These are phyloP conservation scores for Caenorhabditis sp. DNA, from an alignment of 2,888 invertebrate species.

Conservation along the genomic window DNA sequence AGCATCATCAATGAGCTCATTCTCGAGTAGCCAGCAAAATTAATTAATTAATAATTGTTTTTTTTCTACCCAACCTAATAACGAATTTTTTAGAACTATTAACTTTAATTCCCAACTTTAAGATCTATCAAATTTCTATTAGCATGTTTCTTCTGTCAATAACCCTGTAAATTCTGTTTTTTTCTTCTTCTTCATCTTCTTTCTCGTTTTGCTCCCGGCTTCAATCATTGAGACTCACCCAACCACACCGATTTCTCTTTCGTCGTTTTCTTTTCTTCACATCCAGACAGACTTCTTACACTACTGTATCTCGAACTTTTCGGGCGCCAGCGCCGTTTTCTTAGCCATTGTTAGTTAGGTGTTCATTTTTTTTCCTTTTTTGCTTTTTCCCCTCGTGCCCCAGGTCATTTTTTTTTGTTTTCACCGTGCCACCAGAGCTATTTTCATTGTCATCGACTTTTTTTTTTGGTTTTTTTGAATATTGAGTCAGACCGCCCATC, in stretches of 20 bases:
- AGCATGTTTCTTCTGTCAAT: background rate
- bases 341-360: background rate
- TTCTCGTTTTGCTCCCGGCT: background rate
- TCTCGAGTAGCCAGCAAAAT: conserved; percentile 4
- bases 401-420: background rate
- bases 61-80: background rate
- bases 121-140: background rate
- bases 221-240: background rate
- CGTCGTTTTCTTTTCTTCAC: too few species aligned
- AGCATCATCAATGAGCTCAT: conserved; percentile 72
- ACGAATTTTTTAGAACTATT: background rate
- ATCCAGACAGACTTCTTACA: background rate
- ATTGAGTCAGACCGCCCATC: conserved; percentile 2
- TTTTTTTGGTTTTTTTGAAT: background rate
- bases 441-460: background rate
- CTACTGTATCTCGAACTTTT: background rate
- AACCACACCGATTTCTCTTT: background rate
- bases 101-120: background rate
- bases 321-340: background rate
- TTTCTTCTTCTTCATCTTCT: background rate
- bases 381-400: background rate
- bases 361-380: background rate
- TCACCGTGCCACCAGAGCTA: background rate
- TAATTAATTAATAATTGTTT: background rate
- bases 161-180: background rate